Evolutionary conservation across 2,797 vertebrate species (phyloP).

Genomic region (Pseudopleuronectes americanus): DNA sequence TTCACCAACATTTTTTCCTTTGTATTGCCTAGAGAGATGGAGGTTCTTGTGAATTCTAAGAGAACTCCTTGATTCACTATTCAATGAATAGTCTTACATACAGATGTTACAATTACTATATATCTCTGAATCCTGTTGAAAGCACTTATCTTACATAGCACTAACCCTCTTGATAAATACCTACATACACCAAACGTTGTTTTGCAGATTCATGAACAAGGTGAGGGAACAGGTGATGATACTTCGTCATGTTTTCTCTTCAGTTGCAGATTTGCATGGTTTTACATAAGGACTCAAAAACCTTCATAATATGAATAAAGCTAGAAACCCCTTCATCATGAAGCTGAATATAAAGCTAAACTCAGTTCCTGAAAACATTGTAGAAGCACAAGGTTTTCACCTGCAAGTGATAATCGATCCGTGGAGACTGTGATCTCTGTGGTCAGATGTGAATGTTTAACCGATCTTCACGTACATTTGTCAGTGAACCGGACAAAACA

Average conservation of each 20-base stretch:
- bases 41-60: no score
- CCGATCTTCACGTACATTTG: conserved; percentile 11
- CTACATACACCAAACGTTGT: no score
- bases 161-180: no score
- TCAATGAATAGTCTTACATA: no score
- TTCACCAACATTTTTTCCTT: no score
- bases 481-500: conserved; percentile 26
- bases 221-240: neutral
- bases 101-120: no score
- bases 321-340: neutral
- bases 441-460: conserved; percentile 20
- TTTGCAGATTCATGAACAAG: no score
- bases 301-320: neutral
- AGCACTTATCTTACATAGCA: no score
- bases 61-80: no score
- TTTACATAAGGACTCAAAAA: neutral
- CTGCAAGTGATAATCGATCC: neutral
- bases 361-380: neutral
- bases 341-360: neutral
- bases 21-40: no score
- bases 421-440: conserved; percentile 7
- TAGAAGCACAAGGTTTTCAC: conserved; percentile 1
- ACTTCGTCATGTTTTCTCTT: neutral
- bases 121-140: no score
- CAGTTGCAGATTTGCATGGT: neutral